Percentiles rank a stretch among this genome's conserved stretches.
phyloP scores from a whole-genome alignment of 2,888 invertebrate species.

The Ophion slaviceki region DNA sequence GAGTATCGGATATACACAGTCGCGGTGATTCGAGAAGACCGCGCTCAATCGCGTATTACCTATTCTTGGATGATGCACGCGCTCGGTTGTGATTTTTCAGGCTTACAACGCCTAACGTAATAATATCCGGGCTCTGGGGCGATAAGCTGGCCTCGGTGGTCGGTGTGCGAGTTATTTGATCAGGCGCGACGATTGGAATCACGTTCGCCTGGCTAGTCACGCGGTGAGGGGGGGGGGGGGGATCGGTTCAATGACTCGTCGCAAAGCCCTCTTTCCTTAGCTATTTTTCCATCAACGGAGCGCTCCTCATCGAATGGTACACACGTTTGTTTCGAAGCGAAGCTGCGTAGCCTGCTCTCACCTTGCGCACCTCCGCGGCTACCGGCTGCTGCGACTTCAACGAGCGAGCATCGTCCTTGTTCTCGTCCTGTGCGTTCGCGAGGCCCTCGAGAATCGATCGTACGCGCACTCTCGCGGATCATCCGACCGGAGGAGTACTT shows the following conservation, averaged over 20 bases:
- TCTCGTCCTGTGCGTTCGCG: neutral
- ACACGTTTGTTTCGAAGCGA: neutral
- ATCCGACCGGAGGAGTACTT: slow-evolving; percentile 2
- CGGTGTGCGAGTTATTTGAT: neutral
- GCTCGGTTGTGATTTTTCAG: neutral
- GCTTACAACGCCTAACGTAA: too few relatives aligned
- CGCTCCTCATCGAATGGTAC: neutral
- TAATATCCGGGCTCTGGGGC: too few relatives aligned
- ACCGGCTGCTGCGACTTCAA: slow-evolving; percentile 40
- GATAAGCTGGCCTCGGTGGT: neutral
- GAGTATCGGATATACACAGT: neutral
- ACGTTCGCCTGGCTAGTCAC: neutral
- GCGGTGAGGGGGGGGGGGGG: neutral
- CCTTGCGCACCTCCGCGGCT: slow-evolving; percentile 53
- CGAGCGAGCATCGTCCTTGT: slow-evolving; percentile 49
- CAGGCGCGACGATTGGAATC: neutral
- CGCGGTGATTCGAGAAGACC: too few relatives aligned
- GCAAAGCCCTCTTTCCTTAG: neutral
- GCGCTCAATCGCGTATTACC: neutral
- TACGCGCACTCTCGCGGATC: slow-evolving; percentile 22
- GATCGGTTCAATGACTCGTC: neutral
- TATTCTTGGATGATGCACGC: neutral
- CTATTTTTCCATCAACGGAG: neutral
- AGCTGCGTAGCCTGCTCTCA: slow-evolving; percentile 23
- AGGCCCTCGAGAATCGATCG: neutral